These are phyloP conservation scores for Distichodus sexfasciatus DNA, from an alignment of 2,797 vertebrate genomes.

Conservation along the genomic window DNA sequence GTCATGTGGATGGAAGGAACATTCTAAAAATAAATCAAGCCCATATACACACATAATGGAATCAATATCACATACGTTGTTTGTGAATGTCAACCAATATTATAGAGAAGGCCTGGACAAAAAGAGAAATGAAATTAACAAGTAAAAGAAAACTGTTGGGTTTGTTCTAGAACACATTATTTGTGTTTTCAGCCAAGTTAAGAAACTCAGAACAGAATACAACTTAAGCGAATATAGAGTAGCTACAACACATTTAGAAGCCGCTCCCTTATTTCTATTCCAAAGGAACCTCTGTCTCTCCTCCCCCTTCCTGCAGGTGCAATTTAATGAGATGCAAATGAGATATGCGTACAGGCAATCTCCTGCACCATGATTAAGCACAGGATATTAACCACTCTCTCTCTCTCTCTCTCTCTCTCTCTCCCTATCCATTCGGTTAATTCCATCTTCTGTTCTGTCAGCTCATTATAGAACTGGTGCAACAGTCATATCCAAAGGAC, in stretches of 20 bases:
- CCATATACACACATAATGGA: no score
- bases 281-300: conserved; percentile 26
- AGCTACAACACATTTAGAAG: not conserved
- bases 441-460: conserved; percentile 43
- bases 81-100: no score
- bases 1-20: not conserved
- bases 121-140: not conserved
- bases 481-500: conserved; percentile 32
- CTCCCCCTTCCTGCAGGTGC: conserved; percentile 57
- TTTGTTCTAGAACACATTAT: not conserved
- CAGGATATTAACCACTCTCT: conserved; percentile 62
- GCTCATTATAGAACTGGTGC: conserved; percentile 34
- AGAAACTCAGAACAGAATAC: not conserved
- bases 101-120: not conserved
- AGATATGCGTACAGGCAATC: conserved; percentile 55
- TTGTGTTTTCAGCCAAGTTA: not conserved
- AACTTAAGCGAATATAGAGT: not conserved
- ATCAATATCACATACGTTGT: no score
- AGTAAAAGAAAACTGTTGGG: not conserved
- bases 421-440: conserved; percentile 43
- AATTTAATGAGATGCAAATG: conserved; percentile 60
- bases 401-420: conserved; percentile 61
- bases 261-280: conserved; percentile 25
- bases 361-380: conserved; percentile 56
- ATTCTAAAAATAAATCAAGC: not conserved